Evolutionary conservation across 2,888 invertebrate species (phyloP).

Genomic region (Ptychoptera albimana): DNA sequence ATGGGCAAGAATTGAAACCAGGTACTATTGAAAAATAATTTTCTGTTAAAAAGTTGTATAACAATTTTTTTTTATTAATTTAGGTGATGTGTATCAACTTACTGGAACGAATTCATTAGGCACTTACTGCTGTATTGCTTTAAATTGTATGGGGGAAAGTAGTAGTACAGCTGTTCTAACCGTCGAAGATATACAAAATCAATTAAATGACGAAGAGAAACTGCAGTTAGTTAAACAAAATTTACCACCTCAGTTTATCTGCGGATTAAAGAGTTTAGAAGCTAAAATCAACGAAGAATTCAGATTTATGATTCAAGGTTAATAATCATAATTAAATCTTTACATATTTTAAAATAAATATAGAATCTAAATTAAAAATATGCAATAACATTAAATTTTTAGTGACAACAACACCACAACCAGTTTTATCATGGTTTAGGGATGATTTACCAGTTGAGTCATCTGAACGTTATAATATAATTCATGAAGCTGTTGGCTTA

Average conservation of each 20-base stretch:
- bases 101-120: conserved; percentile 81
- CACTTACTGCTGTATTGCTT: conserved; percentile 77
- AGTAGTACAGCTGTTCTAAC: conserved; percentile 75
- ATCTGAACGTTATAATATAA: conserved; percentile 49
- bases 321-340: conserved; percentile 14
- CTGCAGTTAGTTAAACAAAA: conserved; percentile 44
- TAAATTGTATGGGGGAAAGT: conserved; percentile 81
- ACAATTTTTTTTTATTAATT: too few species aligned
- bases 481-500: conserved; percentile 50
- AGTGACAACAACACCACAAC: conserved; percentile 68
- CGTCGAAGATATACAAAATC: conserved; percentile 80
- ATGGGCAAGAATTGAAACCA: conserved; percentile 78
- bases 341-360: background rate
- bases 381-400: conserved; percentile 14
- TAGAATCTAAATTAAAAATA: background rate
- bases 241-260: conserved; percentile 69
- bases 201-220: conserved; percentile 73
- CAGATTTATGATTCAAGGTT: conserved; percentile 68
- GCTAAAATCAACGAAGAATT: conserved; percentile 69
- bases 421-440: conserved; percentile 72
- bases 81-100: conserved; percentile 66
- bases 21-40: conserved; percentile 28
- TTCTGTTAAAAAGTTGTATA: too few species aligned
- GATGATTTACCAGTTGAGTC: conserved; percentile 65
- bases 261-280: conserved; percentile 67